A percentile compares a stretch with the other conserved stretches of the same genome.
Evolutionary conservation across 2,113 vertebrate species (phyloP).

Genomic region (Neodontobutis hainanensis): DNA sequence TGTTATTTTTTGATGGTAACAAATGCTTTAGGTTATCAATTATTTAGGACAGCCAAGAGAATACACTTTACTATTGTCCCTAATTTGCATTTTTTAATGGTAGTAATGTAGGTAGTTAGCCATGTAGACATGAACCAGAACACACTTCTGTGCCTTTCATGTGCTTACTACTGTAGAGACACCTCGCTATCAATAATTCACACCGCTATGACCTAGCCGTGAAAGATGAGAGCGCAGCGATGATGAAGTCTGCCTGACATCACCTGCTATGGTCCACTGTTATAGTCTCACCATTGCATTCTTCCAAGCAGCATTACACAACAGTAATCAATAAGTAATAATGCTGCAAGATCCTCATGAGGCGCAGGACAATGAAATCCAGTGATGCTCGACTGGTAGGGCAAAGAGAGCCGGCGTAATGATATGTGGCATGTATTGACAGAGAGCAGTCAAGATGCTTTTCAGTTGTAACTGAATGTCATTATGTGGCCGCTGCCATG

Average conservation of each 20-base stretch:
- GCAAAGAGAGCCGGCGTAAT: conserved; percentile 29
- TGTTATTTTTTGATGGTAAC: background rate
- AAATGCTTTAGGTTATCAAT: background rate
- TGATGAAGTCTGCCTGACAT: conserved; percentile 26
- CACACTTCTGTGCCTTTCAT: background rate
- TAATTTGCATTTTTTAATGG: background rate
- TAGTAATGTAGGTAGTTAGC: background rate
- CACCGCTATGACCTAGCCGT: conserved; percentile 1
- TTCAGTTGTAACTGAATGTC: conserved; percentile 26
- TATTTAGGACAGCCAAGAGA: background rate
- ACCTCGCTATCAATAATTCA: conserved; percentile 59
- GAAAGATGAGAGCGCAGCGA: conserved; percentile 48
- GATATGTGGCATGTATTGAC: conserved; percentile 40
- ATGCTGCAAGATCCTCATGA: background rate
- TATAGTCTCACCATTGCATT: conserved; percentile 1
- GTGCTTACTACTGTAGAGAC: background rate
- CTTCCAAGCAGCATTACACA: conserved; percentile 36
- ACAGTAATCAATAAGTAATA: conserved; percentile 61
- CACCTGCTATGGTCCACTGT: conserved; percentile 5
- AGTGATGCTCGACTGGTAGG: conserved; percentile 8
- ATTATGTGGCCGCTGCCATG: conserved; percentile 27
- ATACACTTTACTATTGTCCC: background rate
- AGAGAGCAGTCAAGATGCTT: conserved; percentile 34
- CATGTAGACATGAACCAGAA: background rate
- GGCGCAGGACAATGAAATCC: conserved; percentile 11